Conservation (phyloP, 2,797 vertebrate species). For the Coregonus suidteri region DNA sequence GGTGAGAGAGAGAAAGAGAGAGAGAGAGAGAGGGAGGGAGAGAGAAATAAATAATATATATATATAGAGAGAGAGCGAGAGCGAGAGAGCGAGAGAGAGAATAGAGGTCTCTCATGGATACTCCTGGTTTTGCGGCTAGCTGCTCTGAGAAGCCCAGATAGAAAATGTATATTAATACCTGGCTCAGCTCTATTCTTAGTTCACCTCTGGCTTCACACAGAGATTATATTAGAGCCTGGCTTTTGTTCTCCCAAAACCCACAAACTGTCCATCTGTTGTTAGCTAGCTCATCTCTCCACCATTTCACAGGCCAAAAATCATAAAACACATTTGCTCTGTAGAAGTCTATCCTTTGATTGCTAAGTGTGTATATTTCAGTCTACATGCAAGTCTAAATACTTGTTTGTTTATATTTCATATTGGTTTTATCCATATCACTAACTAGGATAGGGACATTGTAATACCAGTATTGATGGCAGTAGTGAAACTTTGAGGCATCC, state of each 20-base stretch:
- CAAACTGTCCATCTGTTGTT: not conserved
- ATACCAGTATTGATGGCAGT: not conserved
- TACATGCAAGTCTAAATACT: not conserved
- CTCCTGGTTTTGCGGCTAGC: not conserved
- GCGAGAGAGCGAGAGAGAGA: not conserved
- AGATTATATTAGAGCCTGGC: not conserved
- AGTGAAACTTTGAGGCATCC: not conserved
- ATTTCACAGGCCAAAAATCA: not conserved
- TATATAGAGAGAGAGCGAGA: no score
- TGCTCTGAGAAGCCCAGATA: conserved; percentile 17
- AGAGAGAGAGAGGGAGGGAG: not conserved
- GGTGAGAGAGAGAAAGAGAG: not conserved
- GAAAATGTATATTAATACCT: conserved; percentile 17
- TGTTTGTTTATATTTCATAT: not conserved
- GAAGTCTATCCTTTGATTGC: not conserved
- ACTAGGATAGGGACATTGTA: no score
- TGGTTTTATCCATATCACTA: not conserved
- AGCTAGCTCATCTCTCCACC: not conserved
- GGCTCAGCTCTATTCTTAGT: conserved; percentile 12
- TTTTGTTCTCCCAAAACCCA: not conserved
- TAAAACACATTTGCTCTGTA: not conserved
- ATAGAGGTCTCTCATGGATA: not conserved
- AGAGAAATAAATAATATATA: not conserved
- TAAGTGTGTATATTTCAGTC: not conserved
- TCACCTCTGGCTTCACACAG: not conserved